Percentiles rank a stretch among this genome's conserved stretches.
Evolutionary conservation across 2,113 vertebrate species (phyloP).

Genomic region (Leptodactylus fuscus): DNA sequence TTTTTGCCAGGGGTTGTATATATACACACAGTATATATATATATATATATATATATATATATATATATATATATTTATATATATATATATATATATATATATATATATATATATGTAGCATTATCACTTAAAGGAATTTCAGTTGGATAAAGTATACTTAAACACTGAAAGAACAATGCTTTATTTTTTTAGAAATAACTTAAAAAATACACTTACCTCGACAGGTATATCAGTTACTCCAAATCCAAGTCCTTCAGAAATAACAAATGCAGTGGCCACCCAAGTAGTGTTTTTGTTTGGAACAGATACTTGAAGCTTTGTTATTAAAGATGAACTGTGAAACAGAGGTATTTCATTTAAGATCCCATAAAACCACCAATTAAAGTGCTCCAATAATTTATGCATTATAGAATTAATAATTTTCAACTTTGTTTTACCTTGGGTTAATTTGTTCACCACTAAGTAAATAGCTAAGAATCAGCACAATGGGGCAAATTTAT

Average conservation of each 20-base stretch:
- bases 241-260: constrained; percentile 73
- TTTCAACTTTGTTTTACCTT: not conserved
- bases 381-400: not conserved
- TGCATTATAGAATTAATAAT: not conserved
- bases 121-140: no score
- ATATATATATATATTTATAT: no score
- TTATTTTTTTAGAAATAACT: no score
- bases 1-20: no score
- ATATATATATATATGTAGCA: no score
- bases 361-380: not conserved
- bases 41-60: no score
- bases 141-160: no score
- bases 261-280: constrained; percentile 74
- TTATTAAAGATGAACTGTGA: constrained; percentile 62
- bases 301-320: constrained; percentile 62
- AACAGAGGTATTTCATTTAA: not conserved
- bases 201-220: constrained; percentile 67
- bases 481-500: no score
- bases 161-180: no score
- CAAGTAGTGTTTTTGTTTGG: constrained; percentile 78
- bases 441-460: not conserved
- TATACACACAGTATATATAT: no score
- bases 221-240: constrained; percentile 65
- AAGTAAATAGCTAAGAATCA: no score
- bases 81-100: no score